Conservation (phyloP, 2,888 invertebrate species). For the Sipha maydis region DNA sequence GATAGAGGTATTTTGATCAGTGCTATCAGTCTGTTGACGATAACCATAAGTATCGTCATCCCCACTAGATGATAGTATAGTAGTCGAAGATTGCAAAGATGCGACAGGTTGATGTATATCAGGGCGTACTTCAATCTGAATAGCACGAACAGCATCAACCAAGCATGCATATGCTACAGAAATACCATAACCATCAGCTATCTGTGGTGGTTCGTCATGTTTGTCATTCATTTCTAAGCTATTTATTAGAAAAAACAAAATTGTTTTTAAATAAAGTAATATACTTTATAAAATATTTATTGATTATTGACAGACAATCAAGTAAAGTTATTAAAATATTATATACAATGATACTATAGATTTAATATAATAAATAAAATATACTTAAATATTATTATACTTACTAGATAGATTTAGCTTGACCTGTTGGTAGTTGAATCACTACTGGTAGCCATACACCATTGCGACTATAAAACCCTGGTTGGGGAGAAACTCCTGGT, state of each 20-base stretch:
- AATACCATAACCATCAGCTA: conserved; percentile 97
- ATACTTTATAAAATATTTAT: background rate
- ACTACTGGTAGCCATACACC: conserved; percentile 93
- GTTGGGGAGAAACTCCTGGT: conserved; percentile 85
- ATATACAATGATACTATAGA: background rate
- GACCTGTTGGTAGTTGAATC: conserved; percentile 83
- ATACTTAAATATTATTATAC: conserved; percentile 67
- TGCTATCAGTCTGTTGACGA: background rate
- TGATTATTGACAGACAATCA: background rate
- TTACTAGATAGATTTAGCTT: conserved; percentile 92
- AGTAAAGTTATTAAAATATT: background rate
- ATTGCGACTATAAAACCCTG: conserved; percentile 92
- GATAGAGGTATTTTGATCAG: conserved; percentile 68
- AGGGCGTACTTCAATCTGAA: conserved; percentile 76
- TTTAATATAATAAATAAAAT: too few species aligned
- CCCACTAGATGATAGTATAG: background rate
- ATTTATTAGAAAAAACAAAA: conserved; percentile 58
- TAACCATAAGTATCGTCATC: background rate
- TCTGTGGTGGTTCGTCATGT: conserved; percentile 89
- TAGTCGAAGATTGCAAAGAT: background rate
- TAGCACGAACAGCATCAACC: conserved; percentile 88
- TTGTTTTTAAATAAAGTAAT: background rate
- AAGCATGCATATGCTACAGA: conserved; percentile 95
- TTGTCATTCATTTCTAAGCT: conserved; percentile 97
- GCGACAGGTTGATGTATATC: conserved; percentile 57